These are phyloP conservation scores for Lithobates pipiens DNA, from an alignment of 2,797 vertebrate genomes.

Conservation along the genomic window DNA sequence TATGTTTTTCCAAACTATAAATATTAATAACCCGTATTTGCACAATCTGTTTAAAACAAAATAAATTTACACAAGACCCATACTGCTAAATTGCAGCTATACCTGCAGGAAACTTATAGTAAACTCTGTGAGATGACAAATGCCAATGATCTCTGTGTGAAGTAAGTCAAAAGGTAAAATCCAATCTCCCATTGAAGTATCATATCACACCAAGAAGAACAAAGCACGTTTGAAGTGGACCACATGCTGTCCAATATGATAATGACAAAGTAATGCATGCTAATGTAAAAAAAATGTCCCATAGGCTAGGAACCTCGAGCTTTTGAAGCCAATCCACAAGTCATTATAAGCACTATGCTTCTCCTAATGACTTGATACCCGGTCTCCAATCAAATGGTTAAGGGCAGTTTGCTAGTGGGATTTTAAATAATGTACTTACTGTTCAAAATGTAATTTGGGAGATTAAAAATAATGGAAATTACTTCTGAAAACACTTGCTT, in stretches of 20 bases:
- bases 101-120: background rate
- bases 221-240: slow-evolving; percentile 50
- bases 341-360: slow-evolving; percentile 34
- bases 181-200: slow-evolving; percentile 1
- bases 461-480: slow-evolving; percentile 47
- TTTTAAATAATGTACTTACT: slow-evolving; percentile 48
- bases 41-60: background rate
- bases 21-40: background rate
- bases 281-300: slow-evolving; percentile 53
- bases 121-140: background rate
- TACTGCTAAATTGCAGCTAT: background rate
- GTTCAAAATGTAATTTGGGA: slow-evolving; percentile 27
- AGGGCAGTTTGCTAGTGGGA: slow-evolving; percentile 47
- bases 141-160: background rate
- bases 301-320: slow-evolving; percentile 39
- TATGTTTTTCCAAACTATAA: background rate
- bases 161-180: slow-evolving; percentile 8
- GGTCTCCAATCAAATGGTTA: slow-evolving; percentile 43
- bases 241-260: slow-evolving; percentile 55
- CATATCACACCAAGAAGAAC: slow-evolving; percentile 28
- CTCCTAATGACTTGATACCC: slow-evolving; percentile 40
- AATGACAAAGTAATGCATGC: slow-evolving; percentile 51
- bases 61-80: background rate
- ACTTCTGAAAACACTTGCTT: slow-evolving; percentile 32
- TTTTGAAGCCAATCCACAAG: slow-evolving; percentile 39